Evolutionary conservation across 1,140 invertebrate species (phyloP).

Genomic region (Atopsyche davidsoni): DNA sequence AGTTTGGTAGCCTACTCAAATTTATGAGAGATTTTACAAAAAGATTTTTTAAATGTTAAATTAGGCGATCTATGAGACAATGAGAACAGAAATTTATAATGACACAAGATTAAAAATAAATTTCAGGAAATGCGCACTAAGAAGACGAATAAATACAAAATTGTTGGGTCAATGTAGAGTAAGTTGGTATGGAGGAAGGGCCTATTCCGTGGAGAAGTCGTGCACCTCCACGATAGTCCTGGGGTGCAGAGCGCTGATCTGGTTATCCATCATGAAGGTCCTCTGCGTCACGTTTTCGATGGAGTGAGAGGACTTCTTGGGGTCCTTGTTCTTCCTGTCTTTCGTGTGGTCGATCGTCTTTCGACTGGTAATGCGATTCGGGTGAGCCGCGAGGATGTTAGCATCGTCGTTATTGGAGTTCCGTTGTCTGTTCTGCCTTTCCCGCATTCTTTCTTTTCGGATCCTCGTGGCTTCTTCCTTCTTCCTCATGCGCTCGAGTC

Average conservation of each 20-base stretch:
- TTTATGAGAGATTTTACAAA: no score
- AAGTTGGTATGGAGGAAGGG: background rate
- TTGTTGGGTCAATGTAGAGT: background rate
- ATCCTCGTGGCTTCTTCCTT: constrained; percentile 33
- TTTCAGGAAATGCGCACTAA: background rate
- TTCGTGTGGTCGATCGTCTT: constrained; percentile 31
- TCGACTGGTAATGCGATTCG: constrained; percentile 12
- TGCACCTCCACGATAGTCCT: constrained; percentile 44
- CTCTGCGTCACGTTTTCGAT: constrained; percentile 39
- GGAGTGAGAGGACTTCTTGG: constrained; percentile 27
- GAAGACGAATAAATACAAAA: background rate
- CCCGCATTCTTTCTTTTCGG: constrained; percentile 26
- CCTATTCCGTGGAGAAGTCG: constrained; percentile 32
- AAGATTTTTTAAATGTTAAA: no score
- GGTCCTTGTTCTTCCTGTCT: constrained; percentile 5
- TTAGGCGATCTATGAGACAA: no score
- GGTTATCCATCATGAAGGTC: constrained; percentile 43
- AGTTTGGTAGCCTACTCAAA: no score
- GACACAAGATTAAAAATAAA: no score
- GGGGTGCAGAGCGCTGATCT: constrained; percentile 45
- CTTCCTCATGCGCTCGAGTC: constrained; percentile 39
- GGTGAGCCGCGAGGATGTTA: background rate
- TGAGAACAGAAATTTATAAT: no score
- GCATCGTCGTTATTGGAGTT: constrained; percentile 4
- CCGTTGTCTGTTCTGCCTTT: constrained; percentile 22